phyloP scores from a whole-genome alignment of 2,888 invertebrate genomes.

The Pseudeuparius sepicola region DNA sequence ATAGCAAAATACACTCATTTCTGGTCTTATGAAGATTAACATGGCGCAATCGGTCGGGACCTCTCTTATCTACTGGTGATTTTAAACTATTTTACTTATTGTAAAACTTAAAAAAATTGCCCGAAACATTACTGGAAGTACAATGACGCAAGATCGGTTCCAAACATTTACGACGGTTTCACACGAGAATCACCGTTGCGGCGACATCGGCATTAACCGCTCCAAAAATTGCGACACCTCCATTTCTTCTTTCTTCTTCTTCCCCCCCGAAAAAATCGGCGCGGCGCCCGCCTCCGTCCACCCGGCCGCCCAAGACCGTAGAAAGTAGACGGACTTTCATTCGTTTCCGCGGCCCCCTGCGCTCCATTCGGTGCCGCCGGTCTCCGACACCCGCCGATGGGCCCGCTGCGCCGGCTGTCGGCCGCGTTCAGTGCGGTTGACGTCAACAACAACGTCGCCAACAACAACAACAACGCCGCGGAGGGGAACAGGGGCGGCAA shows the following conservation, averaged over 20 bases:
- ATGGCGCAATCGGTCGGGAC: too few species aligned
- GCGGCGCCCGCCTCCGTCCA: constrained; percentile 3
- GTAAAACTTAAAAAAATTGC: too few species aligned
- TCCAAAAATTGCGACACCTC: too few species aligned
- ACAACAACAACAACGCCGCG: constrained; percentile 37
- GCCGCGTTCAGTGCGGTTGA: constrained; percentile 47
- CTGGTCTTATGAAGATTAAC: too few species aligned
- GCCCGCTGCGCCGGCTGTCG: constrained; percentile 51
- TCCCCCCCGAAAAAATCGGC: constrained; percentile 10
- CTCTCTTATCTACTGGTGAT: too few species aligned
- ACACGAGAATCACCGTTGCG: too few species aligned
- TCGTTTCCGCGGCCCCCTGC: constrained; percentile 4
- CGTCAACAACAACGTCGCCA: too few species aligned
- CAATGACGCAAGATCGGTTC: constrained; percentile 6
- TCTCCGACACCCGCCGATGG: constrained; percentile 43
- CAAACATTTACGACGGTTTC: constrained; percentile 3
- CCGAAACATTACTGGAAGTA: constrained; percentile 9
- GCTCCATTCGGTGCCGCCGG: constrained; percentile 5
- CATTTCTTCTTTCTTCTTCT: constrained; percentile 4
- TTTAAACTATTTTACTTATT: too few species aligned
- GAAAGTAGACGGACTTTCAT: too few species aligned
- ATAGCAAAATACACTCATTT: too few species aligned
- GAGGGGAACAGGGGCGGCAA: constrained; percentile 10
- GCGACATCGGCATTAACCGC: too few species aligned
- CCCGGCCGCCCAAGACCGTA: too few species aligned